Evolutionary conservation across 2,888 invertebrate species (phyloP), one percentile per base, ranked within the genome.

Genomic region (Sphaerophoria taeniata): DNA sequence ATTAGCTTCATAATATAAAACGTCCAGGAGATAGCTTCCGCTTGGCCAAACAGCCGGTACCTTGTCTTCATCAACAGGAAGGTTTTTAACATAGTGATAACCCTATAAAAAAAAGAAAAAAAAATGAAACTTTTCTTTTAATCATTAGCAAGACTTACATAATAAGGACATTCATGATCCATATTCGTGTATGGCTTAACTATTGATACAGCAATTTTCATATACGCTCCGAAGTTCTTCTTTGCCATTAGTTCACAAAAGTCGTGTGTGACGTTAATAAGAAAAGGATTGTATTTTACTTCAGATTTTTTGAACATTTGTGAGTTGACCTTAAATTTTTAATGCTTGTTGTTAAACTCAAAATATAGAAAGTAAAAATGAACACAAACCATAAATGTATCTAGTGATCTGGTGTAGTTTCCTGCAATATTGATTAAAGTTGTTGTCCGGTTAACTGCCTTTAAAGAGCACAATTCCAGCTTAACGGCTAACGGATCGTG

Each of bases 131-230:
- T 24, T 2, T 24, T 24, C 24, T 24, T 24, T 24, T 24, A 24
- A 24, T 24, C 2, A 24, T 24, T 24, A 24, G 2, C 2, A 51
- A 51, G 6, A 69, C 56, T 70, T 14, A 58, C 71, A 58, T 33
- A 47, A 16, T 49, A 71, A 0, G 58, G 71, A 49, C 71, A 71
- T 7, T 36, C 2, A 58, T 71, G 71, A 49, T 71, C 49, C 7
- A 71, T 11, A 49, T 71, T 71, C 51, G 60, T 24, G n/a, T 71
- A 60, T 0, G 71, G n/a, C 24, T 9, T 0, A n/a, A n/a, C 3
- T 12, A 61, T 43, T 1, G 24, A 24, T 2, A 4, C 11, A 12
- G 31, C 31, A 12, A 61, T 61, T 61, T n/a, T 9, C 3, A 61
- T 31, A 61, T 61, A 61, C 2, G 6, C 2, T 12, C 31, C 12